These are phyloP conservation scores for Formica exsecta DNA, from an alignment of 1,140 invertebrate genomes.

Conservation along the genomic window DNA sequence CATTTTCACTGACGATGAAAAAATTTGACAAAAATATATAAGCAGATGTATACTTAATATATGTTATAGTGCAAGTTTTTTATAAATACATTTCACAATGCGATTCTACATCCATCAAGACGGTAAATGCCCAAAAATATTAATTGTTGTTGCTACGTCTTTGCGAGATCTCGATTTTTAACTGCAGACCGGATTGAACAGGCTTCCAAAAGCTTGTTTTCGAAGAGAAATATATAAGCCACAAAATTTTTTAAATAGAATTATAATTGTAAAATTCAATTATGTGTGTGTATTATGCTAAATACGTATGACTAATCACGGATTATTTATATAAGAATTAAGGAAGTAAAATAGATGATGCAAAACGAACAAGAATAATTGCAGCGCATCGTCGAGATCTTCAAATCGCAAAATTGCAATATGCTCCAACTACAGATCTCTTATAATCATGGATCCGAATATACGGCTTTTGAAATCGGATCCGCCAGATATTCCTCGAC, in stretches of 20 bases:
- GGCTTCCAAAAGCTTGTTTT: background rate
- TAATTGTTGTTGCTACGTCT: conserved; percentile 17
- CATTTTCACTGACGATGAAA: conserved; percentile 55
- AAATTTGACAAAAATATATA: conserved; percentile 51
- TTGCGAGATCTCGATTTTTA: background rate
- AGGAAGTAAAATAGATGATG: background rate
- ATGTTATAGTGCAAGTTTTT: conserved; percentile 27
- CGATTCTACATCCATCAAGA: too few species aligned
- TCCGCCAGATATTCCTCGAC: conserved; percentile 79
- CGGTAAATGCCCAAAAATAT: background rate
- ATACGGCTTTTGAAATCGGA: conserved; percentile 85
- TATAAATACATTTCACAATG: too few species aligned
- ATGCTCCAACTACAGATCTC: conserved; percentile 47
- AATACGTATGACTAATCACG: background rate
- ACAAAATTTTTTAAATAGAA: background rate
- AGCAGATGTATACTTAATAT: background rate
- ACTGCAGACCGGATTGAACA: background rate
- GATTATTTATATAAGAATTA: background rate
- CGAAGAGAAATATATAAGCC: background rate
- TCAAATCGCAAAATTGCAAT: conserved; percentile 57
- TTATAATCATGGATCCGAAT: conserved; percentile 74
- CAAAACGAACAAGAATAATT: conserved; percentile 51
- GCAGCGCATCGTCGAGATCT: background rate
- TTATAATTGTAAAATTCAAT: background rate
- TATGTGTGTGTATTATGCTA: background rate